Evolutionary conservation across 2,113 vertebrate species (phyloP), one percentile per base, ranked within the genome.

Genomic region (Speoplatyrhinus poulsoni): DNA sequence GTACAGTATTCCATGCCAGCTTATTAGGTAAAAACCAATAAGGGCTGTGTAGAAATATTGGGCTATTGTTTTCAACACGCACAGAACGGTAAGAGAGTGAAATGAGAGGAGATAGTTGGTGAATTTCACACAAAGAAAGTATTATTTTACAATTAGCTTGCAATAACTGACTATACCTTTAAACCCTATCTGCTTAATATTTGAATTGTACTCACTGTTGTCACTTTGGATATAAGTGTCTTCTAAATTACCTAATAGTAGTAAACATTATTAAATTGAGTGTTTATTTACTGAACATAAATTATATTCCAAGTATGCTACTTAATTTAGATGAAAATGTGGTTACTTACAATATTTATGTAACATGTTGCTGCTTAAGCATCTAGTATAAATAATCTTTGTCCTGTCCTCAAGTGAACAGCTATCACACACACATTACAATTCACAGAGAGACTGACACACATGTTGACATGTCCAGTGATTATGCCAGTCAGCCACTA

Each of bases 391-490:
- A 74, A 59, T 65, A 26, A 81, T 77, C 56, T 60, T 15, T 60
- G 59, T 75, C 59, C 54, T 46, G 58, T 69, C 66, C 63, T 70
- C 69, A 10, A 58, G 55, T 10, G 58, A 76, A 70, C 67, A 85
- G 26, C 82, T 91, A 91, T 91, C 90, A 88, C 88, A 91, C 90
- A 88, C 88, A 91, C 90, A 84, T 81, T 72, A 77, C 74, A 54
- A 67, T 63, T 64, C 33, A 70, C 36, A 46, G 36, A 41, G 55
- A 64, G 69, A 47, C 62, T 60, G 46, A 84, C 56, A 32, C 33
- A 84, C 56, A 32, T 65, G 32, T 72, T 53, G 36, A 69, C 64
- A 60, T 77, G 67, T 65, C 33, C 9, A 76, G 72, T 15, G 47
- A 11, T 41, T 53, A 49, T 19, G 17, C 17, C 62, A 65, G 60